Base-by-base conservation (phyloP, 1,140 invertebrate genomes). In the Scylla paramamosain region DNA sequence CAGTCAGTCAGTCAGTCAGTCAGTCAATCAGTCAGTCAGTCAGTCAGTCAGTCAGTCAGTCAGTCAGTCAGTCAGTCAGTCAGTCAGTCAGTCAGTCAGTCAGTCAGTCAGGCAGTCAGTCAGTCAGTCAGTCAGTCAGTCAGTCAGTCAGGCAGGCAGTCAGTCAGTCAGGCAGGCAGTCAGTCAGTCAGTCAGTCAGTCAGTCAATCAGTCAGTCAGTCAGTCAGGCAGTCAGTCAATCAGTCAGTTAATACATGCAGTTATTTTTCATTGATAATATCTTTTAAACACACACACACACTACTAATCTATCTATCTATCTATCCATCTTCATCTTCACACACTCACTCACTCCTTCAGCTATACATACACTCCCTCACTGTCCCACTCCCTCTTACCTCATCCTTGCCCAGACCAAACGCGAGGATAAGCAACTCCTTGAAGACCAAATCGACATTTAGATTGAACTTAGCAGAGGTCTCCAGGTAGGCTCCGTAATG, bases 391-490 rank as follows among this genome's bases (percentile, higher is more conserved):
- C 31, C 3, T n/a, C 67, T 84, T n/a, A 90, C 93, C 94, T 95
- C 93, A 8, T 94, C 90, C 52, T 96, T 95, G 67, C 90, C 89
- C 28, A 93, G 45, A 4, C 95, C 95, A 39, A 96, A 95, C 0
- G 96, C 93, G 14, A 93, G 77, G 8, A 96, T 93, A 2, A 96
- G 83, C 0, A 96, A 95, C 91, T 96, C 96, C 14, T 93, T 89
- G 90, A 96, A 96, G 28, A 96, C 96, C 10, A 95, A 87, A 14
- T 89, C 91, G 12, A 96, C 96, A 89, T 96, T 96, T 4, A 96
- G 39, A 94, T 96, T 96, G 52, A 92, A 96, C 93, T 96, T 96
- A 93, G 96, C 96, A 12, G 96, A 96, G 4, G 96, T 96, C 91
- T 96, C 96, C 0, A 96, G 82, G 91, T 96, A 96, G 20, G 92